Evolutionary conservation across 2,113 vertebrate genomes (phyloP), one percentile per base, ranked within the genome.

Genomic region (Larimichthys polyactis): DNA sequence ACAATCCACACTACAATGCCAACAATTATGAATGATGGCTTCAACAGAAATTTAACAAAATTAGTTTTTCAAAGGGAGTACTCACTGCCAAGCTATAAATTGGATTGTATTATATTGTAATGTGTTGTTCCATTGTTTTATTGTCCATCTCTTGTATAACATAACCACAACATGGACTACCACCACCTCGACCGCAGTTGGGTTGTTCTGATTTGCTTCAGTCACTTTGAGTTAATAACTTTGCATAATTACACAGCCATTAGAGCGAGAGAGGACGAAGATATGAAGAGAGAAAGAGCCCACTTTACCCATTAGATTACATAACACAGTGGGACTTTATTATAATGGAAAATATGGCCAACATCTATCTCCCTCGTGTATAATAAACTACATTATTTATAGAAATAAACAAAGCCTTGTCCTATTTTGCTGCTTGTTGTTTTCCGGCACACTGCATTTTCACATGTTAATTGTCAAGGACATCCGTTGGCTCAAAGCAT

Each of bases 331-430:
- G 59, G 44, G 73, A 71, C 78, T 81, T 67, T 63, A 81, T 89
- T 75, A 78, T 86, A 62, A 88, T 87, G 46, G 79, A 10, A 87
- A 82, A 80, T 69, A 85, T 87, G 70, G 71, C 84, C n/a, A 79
- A 68, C 66, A 59, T 82, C 58, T 70, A 75, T 81, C 32, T 64
- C 80, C 71, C 48, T 14, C 8, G 67, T 86, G 87, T 79, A 62
- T 76, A 72, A 68, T 89, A 83, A 77, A 68, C 70, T 67, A 54
- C 83, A 87, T 85, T 87, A 86, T 91, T 89, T 86, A 86, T 65
- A 82, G 70, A 78, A n/a, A 81, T 78, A 90, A 93, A 86, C 68
- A 90, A 89, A 85, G 67, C 84, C 66, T 74, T 44, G 76, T 71
- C 74, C 82, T 71, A 85, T 83, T 91, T 89, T 71, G 74, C 51